A percentile compares a stretch with the other conserved stretches of the same genome.
Conservation (phyloP, 2,888 invertebrate species). For the Esperia sulphurella region DNA sequence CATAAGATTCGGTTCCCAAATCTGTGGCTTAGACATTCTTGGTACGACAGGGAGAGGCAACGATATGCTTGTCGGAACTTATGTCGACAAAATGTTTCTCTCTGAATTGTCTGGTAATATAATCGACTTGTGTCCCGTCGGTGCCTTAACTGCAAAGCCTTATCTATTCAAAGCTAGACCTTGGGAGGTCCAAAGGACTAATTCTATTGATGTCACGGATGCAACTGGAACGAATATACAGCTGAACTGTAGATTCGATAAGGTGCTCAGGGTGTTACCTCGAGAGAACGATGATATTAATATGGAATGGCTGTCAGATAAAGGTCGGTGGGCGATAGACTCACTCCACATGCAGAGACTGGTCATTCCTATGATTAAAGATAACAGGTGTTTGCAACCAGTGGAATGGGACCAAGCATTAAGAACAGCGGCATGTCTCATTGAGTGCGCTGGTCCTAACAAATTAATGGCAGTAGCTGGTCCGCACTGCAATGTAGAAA, state of each 20-base stretch:
- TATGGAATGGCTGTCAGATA: constrained; percentile 99
- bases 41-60: constrained; percentile 94
- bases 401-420: constrained; percentile 97
- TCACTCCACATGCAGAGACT: constrained; percentile 97
- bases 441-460: constrained; percentile 80
- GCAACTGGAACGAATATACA: constrained; percentile 66
- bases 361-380: constrained; percentile 93
- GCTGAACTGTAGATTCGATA: constrained; percentile 52
- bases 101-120: constrained; percentile 99
- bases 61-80: constrained; percentile 99
- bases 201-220: constrained; percentile 68
- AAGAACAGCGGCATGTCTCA: constrained; percentile 80
- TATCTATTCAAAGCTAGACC: constrained; percentile 97
- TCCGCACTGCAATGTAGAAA: constrained; percentile 59
- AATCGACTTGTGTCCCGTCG: constrained; percentile 99
- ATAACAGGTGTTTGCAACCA: constrained; percentile 83
- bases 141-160: constrained; percentile 97
- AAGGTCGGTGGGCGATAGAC: constrained; percentile 97
- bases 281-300: constrained; percentile 80
- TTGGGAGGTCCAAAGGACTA: constrained; percentile 94
- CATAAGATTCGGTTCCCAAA: constrained; percentile 97
- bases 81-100: constrained; percentile 97
- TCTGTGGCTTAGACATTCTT: constrained; percentile 97
- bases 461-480: constrained; percentile 65
- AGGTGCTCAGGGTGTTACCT: constrained; percentile 57